Evolutionary conservation across 1,140 invertebrate species (phyloP), one percentile per base, ranked within the genome.

Genomic region (Zaprionus taronus): DNA sequence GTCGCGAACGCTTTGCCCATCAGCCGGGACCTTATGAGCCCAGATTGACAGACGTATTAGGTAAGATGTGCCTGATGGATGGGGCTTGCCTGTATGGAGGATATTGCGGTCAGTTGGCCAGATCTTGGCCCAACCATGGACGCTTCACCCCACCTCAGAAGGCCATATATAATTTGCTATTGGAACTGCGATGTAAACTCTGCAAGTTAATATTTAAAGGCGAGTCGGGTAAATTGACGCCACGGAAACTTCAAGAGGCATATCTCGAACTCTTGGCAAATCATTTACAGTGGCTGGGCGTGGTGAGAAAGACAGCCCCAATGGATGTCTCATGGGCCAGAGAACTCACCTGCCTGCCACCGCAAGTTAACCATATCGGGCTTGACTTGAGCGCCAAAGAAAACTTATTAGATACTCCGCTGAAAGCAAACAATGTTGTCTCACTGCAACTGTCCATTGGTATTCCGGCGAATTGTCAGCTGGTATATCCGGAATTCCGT

Each of bases 131-230:
- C n/a, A 56, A 57, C 36, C 15, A 31, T 7, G 82, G 82, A 9
- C 70, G 63, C 2, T 84, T 84, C 6, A 72, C 66, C 4, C 70
- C 78, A 4, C 75, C 81, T 4, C 82, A 84, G 34, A 78, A 74
- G 44, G 44, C 80, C 20, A 47, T 84, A 15, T 84, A 78, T 31
- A 69, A 67, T n/a, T 69, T 73, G 15, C 60, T 84, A 2, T 9
- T 84, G 0, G 73, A 80, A 15, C 57, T 84, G 2, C 77, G 63
- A 4, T 57, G n/a, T 5, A 71, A 80, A 44, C 64, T 84, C 1
- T 72, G 63, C 22, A 5, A 38, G 1, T 14, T 80, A 20, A 57
- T 84, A 1, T n/a, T 17, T 24, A 44, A 31, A 11, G 34, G 34
- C 1, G 63, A 56, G 7, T 28, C 44, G 1, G 22, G 31, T 9